These are phyloP conservation scores for Polypterus bichir DNA, from an alignment of 2,113 vertebrate species.

Conservation along the genomic window DNA sequence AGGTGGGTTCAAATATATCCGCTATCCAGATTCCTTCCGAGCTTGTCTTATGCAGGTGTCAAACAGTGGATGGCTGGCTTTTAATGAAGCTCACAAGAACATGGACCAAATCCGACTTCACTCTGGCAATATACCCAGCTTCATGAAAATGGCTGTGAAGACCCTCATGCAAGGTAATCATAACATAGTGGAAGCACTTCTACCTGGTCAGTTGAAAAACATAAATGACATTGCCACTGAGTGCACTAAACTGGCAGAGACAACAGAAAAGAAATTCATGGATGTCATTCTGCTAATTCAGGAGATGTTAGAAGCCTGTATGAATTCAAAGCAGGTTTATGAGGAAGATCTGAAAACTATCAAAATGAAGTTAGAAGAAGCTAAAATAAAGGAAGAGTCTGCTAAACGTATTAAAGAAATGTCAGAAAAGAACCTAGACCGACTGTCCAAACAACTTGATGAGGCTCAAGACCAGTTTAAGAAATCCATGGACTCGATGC, in stretches of 20 bases:
- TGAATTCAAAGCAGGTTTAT: conserved; percentile 14
- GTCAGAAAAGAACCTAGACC: neutral
- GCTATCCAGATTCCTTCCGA: conserved; percentile 27
- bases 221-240: conserved; percentile 20
- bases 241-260: conserved; percentile 14
- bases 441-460: conserved; percentile 1
- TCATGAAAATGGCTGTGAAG: conserved; percentile 22
- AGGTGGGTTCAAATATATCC: conserved; percentile 22
- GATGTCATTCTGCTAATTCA: conserved; percentile 15
- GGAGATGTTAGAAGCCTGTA: conserved; percentile 21
- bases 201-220: conserved; percentile 23
- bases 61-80: conserved; percentile 24
- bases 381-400: conserved; percentile 4
- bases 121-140: conserved; percentile 20
- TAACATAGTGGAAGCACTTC: conserved; percentile 16
- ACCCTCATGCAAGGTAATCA: conserved; percentile 21
- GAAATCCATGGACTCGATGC: conserved; percentile 13
- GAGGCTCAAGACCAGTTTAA: conserved; percentile 8
- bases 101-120: conserved; percentile 31
- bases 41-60: conserved; percentile 27
- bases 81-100: conserved; percentile 27
- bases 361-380: conserved; percentile 4
- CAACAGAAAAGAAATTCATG: conserved; percentile 11
- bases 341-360: conserved; percentile 10
- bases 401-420: conserved; percentile 6